Percentiles rank a stretch among this genome's conserved stretches.
Evolutionary conservation across 2,797 vertebrate genomes (phyloP).

Genomic region (Caiman crocodilus): DNA sequence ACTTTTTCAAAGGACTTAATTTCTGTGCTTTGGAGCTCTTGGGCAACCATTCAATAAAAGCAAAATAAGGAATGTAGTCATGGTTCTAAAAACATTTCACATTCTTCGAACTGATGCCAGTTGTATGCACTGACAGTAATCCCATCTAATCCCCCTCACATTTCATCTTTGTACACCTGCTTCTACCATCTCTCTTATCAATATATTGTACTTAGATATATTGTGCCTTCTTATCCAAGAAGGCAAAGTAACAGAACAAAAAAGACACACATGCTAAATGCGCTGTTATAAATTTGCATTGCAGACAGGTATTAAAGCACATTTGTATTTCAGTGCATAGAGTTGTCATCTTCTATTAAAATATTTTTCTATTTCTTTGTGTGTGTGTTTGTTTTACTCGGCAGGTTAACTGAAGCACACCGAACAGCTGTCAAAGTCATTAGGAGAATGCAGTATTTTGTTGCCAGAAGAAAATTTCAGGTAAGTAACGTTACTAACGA

Average conservation of each 20-base stretch:
- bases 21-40: not conserved
- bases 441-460: slow-evolving; percentile 92
- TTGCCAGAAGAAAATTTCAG: slow-evolving; percentile 92
- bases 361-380: not conserved
- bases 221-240: no score
- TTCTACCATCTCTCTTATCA: slow-evolving; percentile 32
- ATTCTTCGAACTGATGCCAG: slow-evolving; percentile 38
- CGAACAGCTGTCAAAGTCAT: slow-evolving; percentile 89
- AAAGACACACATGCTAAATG: no score
- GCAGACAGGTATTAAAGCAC: not conserved
- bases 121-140: slow-evolving; percentile 50
- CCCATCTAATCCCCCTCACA: slow-evolving; percentile 40
- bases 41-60: slow-evolving; percentile 28
- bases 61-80: slow-evolving; percentile 39
- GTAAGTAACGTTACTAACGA: slow-evolving; percentile 71
- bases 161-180: slow-evolving; percentile 56
- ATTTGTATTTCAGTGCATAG: not conserved
- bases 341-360: not conserved
- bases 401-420: slow-evolving; percentile 89
- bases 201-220: not conserved
- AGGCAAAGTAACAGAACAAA: slow-evolving; percentile 7
- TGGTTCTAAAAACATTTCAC: slow-evolving; percentile 36
- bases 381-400: slow-evolving; percentile 25
- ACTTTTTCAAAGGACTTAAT: not conserved
- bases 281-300: not conserved